Conservation (phyloP, 2,888 invertebrate species). For the Cephalotes varians region DNA sequence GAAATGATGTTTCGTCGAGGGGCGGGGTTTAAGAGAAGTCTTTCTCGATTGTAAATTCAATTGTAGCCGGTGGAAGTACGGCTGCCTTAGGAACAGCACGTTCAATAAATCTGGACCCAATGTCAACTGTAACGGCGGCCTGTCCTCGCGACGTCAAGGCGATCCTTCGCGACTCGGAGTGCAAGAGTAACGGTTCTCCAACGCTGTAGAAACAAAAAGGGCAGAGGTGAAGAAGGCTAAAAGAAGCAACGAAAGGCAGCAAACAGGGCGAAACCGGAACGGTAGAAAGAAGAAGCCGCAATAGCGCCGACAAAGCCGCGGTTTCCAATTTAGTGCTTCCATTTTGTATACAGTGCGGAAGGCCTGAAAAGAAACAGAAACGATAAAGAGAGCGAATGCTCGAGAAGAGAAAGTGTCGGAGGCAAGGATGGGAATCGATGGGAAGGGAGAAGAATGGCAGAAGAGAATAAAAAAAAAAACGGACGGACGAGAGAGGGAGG, state of each 20-base stretch:
- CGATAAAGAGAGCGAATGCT: conserved; percentile 33
- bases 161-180: conserved; percentile 34
- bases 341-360: conserved; percentile 72
- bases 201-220: conserved; percentile 17
- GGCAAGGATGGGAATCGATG: conserved; percentile 15
- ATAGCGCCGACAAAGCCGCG: conserved; percentile 74
- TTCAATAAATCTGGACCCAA: conserved; percentile 68
- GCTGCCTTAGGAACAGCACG: conserved; percentile 35
- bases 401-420: conserved; percentile 35
- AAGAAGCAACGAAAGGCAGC: conserved; percentile 51
- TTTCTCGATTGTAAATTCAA: conserved; percentile 43
- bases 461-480: conserved; percentile 9
- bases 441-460: background rate
- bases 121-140: conserved; percentile 69
- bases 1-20: background rate
- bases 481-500: background rate
- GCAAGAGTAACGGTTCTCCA: conserved; percentile 42
- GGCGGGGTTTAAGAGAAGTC: background rate
- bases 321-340: conserved; percentile 74
- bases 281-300: conserved; percentile 58
- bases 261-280: conserved; percentile 34
- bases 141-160: conserved; percentile 60
- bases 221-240: background rate
- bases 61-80: background rate
- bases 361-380: conserved; percentile 60